phyloP scores from a whole-genome alignment of 2,888 invertebrate species.

The Campoplex nolae region DNA sequence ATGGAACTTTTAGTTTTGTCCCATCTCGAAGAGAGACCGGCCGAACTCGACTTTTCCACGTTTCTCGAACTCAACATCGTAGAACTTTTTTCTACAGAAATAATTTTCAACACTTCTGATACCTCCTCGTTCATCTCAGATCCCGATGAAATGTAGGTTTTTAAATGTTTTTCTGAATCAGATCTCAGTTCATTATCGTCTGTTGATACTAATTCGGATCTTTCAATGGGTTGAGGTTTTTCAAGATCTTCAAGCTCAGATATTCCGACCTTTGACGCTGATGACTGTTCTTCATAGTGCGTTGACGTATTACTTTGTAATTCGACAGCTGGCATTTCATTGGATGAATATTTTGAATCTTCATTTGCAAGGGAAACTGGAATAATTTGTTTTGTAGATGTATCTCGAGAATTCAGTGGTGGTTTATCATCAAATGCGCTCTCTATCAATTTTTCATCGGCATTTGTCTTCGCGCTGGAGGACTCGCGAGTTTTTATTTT shows the following conservation, averaged over 20 bases:
- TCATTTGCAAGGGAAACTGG: background rate
- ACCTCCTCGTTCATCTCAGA: background rate
- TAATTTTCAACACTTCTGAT: constrained; percentile 2
- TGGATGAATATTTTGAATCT: background rate
- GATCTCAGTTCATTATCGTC: background rate
- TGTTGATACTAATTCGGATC: background rate
- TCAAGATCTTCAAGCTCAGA: background rate
- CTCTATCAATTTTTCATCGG: background rate
- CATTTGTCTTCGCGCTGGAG: background rate
- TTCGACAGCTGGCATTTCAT: background rate
- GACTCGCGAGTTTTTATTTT: background rate
- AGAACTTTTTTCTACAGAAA: background rate
- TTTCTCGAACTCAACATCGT: background rate
- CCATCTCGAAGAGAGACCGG: background rate
- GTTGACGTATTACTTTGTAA: background rate
- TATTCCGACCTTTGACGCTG: background rate
- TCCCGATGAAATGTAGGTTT: background rate
- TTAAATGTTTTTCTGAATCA: background rate
- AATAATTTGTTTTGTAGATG: background rate
- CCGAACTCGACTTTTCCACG: constrained; percentile 1
- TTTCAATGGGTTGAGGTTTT: background rate
- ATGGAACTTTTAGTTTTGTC: background rate
- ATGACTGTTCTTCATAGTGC: background rate
- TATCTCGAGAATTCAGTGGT: background rate
- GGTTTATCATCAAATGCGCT: background rate